Conservation (phyloP, 2,797 vertebrate species). For the Apogon talboti region DNA sequence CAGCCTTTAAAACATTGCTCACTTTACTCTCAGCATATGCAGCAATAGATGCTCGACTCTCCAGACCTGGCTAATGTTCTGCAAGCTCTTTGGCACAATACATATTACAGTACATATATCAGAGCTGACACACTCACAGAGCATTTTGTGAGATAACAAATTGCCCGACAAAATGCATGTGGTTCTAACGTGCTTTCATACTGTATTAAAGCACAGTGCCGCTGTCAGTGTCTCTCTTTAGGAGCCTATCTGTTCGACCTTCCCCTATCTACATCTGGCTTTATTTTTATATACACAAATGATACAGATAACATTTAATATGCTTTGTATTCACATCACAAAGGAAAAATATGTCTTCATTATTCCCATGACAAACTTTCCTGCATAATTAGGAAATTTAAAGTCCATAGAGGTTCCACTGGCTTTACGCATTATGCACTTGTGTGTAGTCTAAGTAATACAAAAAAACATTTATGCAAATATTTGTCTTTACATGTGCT, state of each 20-base stretch:
- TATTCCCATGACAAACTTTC: neutral
- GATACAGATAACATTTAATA: constrained; percentile 9
- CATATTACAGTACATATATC: constrained; percentile 86
- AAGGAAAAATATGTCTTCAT: neutral
- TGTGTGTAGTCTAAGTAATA: too few relatives aligned
- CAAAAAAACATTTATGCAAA: too few relatives aligned
- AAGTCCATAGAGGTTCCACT: neutral
- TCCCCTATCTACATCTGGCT: constrained; percentile 13
- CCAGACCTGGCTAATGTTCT: constrained; percentile 88
- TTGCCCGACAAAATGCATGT: constrained; percentile 48
- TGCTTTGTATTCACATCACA: neutral
- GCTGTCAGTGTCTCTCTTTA: constrained; percentile 15
- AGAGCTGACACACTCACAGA: constrained; percentile 75
- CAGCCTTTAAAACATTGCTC: constrained; percentile 87
- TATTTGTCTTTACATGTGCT: constrained; percentile 38
- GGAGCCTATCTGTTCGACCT: constrained; percentile 17
- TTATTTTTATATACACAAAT: constrained; percentile 12
- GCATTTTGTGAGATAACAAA: constrained; percentile 68
- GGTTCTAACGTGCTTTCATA: constrained; percentile 26
- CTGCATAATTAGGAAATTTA: neutral
- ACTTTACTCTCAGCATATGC: constrained; percentile 90
- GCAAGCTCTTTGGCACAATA: constrained; percentile 82
- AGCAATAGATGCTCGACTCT: constrained; percentile 85
- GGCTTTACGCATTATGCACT: too few relatives aligned
- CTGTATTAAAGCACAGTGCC: constrained; percentile 32